Percentiles rank a stretch among this genome's conserved stretches.
phyloP scores from a whole-genome alignment of 1,140 invertebrate genomes.

The Gonioctena quinquepunctata region DNA sequence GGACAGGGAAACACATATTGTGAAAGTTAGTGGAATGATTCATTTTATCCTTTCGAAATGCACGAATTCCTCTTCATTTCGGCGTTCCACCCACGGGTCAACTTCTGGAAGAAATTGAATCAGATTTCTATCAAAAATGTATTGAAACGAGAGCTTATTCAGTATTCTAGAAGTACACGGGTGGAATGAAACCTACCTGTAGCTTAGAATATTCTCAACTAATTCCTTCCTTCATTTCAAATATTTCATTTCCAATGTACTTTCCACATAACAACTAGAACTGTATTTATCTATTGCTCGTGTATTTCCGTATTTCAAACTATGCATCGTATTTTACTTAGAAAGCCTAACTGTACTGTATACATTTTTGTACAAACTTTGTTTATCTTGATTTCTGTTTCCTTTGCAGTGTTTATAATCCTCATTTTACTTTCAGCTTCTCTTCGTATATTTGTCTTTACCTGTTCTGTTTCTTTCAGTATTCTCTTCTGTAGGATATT shows the following conservation, averaged over 20 bases:
- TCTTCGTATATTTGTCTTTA: slow-evolving; percentile 43
- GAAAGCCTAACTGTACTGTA: slow-evolving; percentile 50
- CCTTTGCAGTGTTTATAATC: slow-evolving; percentile 34
- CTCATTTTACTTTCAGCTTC: slow-evolving; percentile 48
- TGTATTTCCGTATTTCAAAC: not conserved
- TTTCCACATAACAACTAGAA: slow-evolving; percentile 44
- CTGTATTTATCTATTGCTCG: slow-evolving; percentile 19
- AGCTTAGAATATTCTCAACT: slow-evolving; percentile 2
- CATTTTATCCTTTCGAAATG: not conserved
- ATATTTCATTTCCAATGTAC: slow-evolving; percentile 18
- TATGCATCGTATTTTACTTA: slow-evolving; percentile 24
- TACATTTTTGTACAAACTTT: slow-evolving; percentile 47
- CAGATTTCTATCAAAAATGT: no score
- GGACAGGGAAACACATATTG: slow-evolving; percentile 72
- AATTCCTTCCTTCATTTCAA: not conserved
- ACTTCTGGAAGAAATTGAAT: no score
- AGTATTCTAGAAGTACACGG: no score
- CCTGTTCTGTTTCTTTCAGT: slow-evolving; percentile 54
- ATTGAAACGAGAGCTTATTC: no score
- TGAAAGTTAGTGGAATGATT: slow-evolving; percentile 71
- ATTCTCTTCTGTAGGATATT: slow-evolving; percentile 48
- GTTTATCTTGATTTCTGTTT: slow-evolving; percentile 30
- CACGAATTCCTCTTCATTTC: not conserved
- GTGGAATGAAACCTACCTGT: no score
- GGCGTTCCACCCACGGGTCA: not conserved